Evolutionary conservation across 1,140 invertebrate genomes (phyloP), one percentile per base, ranked within the genome.

Genomic region (Sycophaga agraensis): DNA sequence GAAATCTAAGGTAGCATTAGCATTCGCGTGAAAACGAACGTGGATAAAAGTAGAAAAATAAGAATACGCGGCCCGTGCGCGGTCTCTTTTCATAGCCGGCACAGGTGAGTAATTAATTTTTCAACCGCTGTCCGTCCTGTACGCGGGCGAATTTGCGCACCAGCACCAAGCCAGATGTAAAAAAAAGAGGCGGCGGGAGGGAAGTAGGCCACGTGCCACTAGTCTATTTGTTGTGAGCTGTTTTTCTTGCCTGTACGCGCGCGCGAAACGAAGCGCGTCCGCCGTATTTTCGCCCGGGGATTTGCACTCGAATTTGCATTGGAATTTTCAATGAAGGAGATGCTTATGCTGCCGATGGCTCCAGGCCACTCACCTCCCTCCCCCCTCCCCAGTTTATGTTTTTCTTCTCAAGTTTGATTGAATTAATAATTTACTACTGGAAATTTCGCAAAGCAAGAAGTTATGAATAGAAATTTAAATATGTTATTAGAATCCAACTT

Each of bases 21-120:
- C n/a, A n/a, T n/a, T n/a, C n/a, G n/a, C n/a, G n/a, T n/a, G 39
- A 42, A 42, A 2, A 5, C 17, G 16, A 19, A 19, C 17, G 5
- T 19, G 39, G 2, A 39, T 16, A 16, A 16, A 39, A 9, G 37
- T n/a, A n/a, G n/a, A n/a, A n/a, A n/a, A n/a, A n/a, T n/a, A n/a
- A n/a, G n/a, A 1, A 5, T 16, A 4, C 11, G 37, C 2, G 17
- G 37, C 14, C 4, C n/a, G 14, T 39, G 7, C 37, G 2, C 12
- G n/a, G 8, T 19, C 21, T 42, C 17, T 42, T 19, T 42, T n/a
- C 39, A 19, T 42, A n/a, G n/a, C n/a, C 4, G n/a, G 17, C 3
- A 39, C 4, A 39, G 17, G 17, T 7, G 21, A 39, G 49, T 53
- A 53, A 40, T 40, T 40, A 53, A 53, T 24, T 37, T 53, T 53